Base-by-base conservation (phyloP, 2,797 vertebrate genomes). In the Pangasius krempfi region DNA sequence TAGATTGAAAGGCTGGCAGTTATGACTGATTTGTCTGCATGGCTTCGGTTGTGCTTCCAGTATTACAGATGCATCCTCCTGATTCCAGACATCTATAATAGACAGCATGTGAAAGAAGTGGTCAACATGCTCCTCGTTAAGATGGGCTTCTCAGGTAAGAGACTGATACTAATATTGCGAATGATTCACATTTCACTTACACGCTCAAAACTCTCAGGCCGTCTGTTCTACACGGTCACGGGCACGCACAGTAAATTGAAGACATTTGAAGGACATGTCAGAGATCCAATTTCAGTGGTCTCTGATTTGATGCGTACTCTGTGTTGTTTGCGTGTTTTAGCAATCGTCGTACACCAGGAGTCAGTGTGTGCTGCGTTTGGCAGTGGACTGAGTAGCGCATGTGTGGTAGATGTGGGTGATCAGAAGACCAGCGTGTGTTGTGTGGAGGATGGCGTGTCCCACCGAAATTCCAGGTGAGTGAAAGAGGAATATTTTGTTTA, bases 11-110 rank as follows among this genome's bases (percentile, higher is more conserved):
- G 54, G 9, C 5, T 60, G 76, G 47, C 27, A 8, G 6, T 44
- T 70, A 0, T 10, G 7, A 50, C 10, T 89, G 50, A 20, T 37
- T 50, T 80, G 50, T 52, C 1, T 1, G 2, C 37, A 8, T 18
- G 52, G 1, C 70, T 83, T 92, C 16, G 90, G 25, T 25, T 89
- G 89, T 84, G 68, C 85, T 87, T 89, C 86, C 89, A 99, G 99
- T 99, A 99, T 96, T 99, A 99, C 93, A 97, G 99, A 88, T 99
- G 98, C 93, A 98, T 99, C 94, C 94, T 99, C 81, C 93, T 99
- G 90, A 97, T 99, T 88, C 97, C 98, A 64, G 98, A 99, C 91
- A 99, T 99, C 92, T 99, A 98, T 92, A 99, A 98, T 93, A 97
- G 98, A 85, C 98, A 97, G 80, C 98, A 99, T 0, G 95, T 99